phyloP scores from a whole-genome alignment of 2,113 vertebrate genomes.

The Sarotherodon lohbergeri region DNA sequence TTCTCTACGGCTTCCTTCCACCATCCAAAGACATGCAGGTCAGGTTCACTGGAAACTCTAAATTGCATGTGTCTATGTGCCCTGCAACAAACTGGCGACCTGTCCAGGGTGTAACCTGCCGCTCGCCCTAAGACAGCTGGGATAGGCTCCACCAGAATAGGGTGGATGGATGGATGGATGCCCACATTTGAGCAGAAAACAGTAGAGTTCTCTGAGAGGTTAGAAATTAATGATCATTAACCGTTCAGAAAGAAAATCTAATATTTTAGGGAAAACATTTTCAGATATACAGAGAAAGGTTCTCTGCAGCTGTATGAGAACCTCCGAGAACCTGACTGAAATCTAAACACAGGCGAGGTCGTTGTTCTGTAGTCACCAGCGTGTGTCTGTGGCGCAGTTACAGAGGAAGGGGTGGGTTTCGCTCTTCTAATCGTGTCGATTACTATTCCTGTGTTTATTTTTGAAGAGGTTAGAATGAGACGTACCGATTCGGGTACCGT shows the following conservation, averaged over 20 bases:
- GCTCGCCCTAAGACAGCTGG: not conserved
- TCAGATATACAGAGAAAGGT: not conserved
- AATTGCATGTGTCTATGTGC: not conserved
- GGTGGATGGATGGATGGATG: not conserved
- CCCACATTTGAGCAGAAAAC: not conserved
- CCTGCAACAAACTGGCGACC: not conserved
- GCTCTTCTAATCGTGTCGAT: rapidly evolving
- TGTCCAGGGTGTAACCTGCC: not conserved
- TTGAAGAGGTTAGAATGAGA: not conserved
- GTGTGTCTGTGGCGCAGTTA: not conserved
- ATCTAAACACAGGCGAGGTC: not conserved
- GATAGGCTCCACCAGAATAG: not conserved
- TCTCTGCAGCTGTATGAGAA: not conserved
- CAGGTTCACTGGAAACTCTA: not conserved
- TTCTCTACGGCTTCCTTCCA: not conserved
- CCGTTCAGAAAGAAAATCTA: not conserved
- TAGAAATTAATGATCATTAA: not conserved
- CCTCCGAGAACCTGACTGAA: not conserved
- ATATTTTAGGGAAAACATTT: not conserved
- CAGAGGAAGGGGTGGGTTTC: not conserved
- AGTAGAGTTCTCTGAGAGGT: not conserved
- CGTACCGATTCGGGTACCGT: rapidly evolving
- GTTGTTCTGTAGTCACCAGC: not conserved
- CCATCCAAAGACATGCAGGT: not conserved
- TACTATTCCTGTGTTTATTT: not conserved